Evolutionary conservation across 2,888 invertebrate genomes (phyloP), one percentile per base, ranked within the genome.

Genomic region (Ganaspis brasiliensis): DNA sequence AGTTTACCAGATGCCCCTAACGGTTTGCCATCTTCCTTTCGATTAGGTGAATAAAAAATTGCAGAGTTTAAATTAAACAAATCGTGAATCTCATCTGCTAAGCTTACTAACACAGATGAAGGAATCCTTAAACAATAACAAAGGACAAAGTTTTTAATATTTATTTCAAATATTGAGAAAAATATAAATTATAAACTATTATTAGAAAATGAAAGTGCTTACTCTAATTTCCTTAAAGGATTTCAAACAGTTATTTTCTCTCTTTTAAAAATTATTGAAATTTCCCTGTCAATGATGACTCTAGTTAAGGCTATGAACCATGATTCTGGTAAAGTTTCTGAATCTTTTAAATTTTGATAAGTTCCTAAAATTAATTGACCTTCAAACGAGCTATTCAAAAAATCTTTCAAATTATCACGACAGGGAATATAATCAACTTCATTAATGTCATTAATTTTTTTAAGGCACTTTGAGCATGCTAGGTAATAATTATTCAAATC

Each of bases 181-280:
- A 49, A 49, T 14, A 16, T 49, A 49, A 49, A 16, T 16, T 49
- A 49, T 16, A 16, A 49, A 5, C 16, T 49, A 49, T 16, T 49
- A 49, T 49, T 40, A 2, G n/a, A 16, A n/a, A 49, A 49, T 49
- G n/a, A n/a, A 6, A 16, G n/a, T 49, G 49, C 49, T n/a, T 49
- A 49, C n/a, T 49, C 49, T 16, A 49, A 49, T 49, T 49, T 49
- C n/a, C n/a, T n/a, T n/a, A 19, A 49, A 16, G 19, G 49, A 49
- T 49, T 16, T 5, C 14, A 14, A 19, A 8, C 16, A n/a, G 49
- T 16, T 49, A 49, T n/a, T 49, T 49, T 49, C n/a, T 49, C 49
- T 49, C 49, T 49, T 49, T 49, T 49, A 16, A 49, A 49, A 49
- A 49, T 49, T 49, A 49, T 49, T 49, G 49, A 49, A 49, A 49